Conservation (phyloP, 2,888 invertebrate genomes). For the Diplolepis rosae region DNA sequence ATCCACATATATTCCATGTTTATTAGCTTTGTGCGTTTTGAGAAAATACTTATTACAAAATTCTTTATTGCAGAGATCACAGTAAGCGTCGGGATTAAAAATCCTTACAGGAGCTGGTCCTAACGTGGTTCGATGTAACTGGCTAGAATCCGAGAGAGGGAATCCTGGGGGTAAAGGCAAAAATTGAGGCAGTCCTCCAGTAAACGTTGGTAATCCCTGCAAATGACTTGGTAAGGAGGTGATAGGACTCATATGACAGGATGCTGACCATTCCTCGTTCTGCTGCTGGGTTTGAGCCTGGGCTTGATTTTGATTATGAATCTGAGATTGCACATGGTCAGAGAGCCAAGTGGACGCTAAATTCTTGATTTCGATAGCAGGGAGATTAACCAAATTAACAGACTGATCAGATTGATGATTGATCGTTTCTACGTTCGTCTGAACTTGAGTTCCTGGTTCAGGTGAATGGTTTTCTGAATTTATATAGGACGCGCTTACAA, state of each 20-base stretch:
- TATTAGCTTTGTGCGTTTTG: constrained; percentile 98
- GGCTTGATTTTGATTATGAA: constrained; percentile 54
- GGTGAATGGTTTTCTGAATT: constrained; percentile 40
- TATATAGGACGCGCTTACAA: constrained; percentile 34
- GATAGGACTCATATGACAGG: constrained; percentile 32
- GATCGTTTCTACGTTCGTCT: constrained; percentile 56
- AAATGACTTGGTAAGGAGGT: constrained; percentile 53
- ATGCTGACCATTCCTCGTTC: constrained; percentile 52
- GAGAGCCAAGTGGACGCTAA: constrained; percentile 66
- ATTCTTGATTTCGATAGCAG: constrained; percentile 66
- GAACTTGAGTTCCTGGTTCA: constrained; percentile 42
- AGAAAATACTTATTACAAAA: constrained; percentile 99
- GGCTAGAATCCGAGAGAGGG: constrained; percentile 73
- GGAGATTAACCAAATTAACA: constrained; percentile 67
- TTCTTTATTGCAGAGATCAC: constrained; percentile 97
- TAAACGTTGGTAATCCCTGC: constrained; percentile 61
- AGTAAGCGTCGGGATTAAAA: constrained; percentile 97
- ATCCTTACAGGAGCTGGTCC: constrained; percentile 77
- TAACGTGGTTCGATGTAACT: constrained; percentile 76
- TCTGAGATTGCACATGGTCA: constrained; percentile 48
- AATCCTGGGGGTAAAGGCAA: constrained; percentile 76
- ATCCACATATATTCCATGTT: constrained; percentile 92
- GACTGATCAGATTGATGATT: constrained; percentile 57
- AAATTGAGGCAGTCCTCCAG: constrained; percentile 65
- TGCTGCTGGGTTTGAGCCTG: constrained; percentile 52